These are phyloP conservation scores for Oncorhynchus mykiss DNA, from an alignment of 2,113 vertebrate genomes.

Conservation along the genomic window DNA sequence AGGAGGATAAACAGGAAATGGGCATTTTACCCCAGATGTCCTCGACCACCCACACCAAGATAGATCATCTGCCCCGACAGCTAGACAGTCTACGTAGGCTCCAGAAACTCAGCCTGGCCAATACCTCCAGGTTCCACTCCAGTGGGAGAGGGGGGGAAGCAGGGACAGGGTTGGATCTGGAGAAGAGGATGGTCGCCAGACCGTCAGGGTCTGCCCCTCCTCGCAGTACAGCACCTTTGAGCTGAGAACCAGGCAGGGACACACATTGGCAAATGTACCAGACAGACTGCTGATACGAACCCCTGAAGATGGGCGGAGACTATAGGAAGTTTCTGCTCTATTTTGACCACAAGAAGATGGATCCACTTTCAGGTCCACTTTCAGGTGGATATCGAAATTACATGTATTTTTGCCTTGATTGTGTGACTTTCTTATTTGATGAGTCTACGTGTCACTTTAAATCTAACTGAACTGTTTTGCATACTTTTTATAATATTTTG, in stretches of 20 bases:
- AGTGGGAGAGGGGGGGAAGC: not conserved
- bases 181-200: conserved; percentile 2
- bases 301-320: not conserved
- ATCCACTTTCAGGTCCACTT: too few relatives aligned
- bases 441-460: too few relatives aligned
- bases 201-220: conserved; percentile 24
- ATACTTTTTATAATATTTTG: too few relatives aligned
- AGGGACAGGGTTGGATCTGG: not conserved
- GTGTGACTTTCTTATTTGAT: too few relatives aligned
- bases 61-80: not conserved
- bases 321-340: not conserved
- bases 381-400: too few relatives aligned
- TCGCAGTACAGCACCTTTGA: not conserved
- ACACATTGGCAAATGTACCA: not conserved
- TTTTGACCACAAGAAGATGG: not conserved
- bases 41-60: not conserved
- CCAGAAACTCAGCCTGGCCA: conserved; percentile 11
- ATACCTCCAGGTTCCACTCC: not conserved
- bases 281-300: not conserved
- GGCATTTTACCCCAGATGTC: conserved; percentile 10
- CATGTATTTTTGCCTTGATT: too few relatives aligned
- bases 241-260: not conserved
- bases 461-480: too few relatives aligned
- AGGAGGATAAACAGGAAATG: not conserved
- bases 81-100: not conserved